phyloP scores from a whole-genome alignment of 2,888 invertebrate species.

The Drosophila limbata region DNA sequence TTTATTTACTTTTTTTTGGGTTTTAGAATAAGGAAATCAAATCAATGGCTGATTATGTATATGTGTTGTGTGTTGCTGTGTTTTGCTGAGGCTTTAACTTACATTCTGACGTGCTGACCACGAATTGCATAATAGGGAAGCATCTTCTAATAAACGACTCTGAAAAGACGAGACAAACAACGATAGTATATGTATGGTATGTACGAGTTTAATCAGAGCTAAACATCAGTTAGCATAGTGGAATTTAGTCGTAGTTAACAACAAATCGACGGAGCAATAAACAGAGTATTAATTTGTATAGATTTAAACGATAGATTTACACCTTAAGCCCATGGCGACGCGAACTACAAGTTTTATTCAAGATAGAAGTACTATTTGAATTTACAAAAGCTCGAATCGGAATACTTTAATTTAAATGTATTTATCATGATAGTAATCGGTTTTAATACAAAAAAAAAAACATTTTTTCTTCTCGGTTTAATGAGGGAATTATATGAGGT shows the following conservation, averaged over 20 bases:
- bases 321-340: background rate
- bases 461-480: background rate
- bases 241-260: background rate
- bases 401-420: background rate
- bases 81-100: conserved; percentile 86
- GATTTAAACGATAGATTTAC: background rate
- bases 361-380: background rate
- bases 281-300: background rate
- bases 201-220: conserved; percentile 33
- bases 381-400: background rate
- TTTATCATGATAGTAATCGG: background rate
- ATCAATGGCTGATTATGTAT: conserved; percentile 1
- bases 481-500: background rate
- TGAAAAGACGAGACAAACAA: conserved; percentile 87
- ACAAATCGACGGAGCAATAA: background rate
- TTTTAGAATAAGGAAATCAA: conserved; percentile 26
- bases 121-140: conserved; percentile 95
- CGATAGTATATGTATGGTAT: conserved; percentile 74
- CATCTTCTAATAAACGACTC: conserved; percentile 96
- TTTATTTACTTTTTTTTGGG: background rate
- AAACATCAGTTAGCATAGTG: conserved; percentile 18
- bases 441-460: background rate
- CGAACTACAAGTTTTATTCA: background rate
- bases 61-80: conserved; percentile 10
- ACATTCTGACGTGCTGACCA: conserved; percentile 96